Percentiles rank a stretch among this genome's conserved stretches.
Evolutionary conservation across 2,113 vertebrate species (phyloP).

Genomic region (Gallinago undulata): DNA sequence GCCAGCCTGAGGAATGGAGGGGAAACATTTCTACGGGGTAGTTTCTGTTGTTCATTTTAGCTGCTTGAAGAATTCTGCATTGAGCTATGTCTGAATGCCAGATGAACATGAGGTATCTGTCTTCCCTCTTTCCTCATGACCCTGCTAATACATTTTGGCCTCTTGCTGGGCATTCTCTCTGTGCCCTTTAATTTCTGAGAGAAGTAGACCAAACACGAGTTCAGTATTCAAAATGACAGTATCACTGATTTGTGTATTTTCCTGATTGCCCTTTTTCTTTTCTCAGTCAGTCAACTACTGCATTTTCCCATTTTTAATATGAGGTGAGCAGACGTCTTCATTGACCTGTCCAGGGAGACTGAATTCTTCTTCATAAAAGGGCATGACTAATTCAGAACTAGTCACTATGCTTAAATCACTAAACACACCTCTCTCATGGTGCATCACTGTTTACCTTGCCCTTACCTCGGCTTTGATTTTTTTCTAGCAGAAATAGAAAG

Average conservation of each 20-base stretch:
- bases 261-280: neutral
- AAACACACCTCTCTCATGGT: neutral
- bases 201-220: neutral
- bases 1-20: neutral
- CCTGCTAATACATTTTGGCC: neutral
- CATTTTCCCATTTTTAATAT: neutral
- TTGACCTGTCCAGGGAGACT: neutral
- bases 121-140: neutral
- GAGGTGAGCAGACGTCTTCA: neutral
- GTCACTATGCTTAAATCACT: neutral
- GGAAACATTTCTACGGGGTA: neutral
- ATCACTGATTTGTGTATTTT: neutral
- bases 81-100: neutral
- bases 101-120: rapidly evolving
- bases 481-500: neutral
- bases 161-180: neutral
- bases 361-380: neutral
- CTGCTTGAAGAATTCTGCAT: neutral
- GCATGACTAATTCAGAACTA: neutral
- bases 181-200: neutral
- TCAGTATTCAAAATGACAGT: neutral
- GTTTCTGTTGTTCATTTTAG: neutral
- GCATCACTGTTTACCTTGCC: neutral
- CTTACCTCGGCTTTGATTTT: neutral
- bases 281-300: neutral